Conservation (phyloP, 2,113 vertebrate species). For the Etheostoma cragini region DNA sequence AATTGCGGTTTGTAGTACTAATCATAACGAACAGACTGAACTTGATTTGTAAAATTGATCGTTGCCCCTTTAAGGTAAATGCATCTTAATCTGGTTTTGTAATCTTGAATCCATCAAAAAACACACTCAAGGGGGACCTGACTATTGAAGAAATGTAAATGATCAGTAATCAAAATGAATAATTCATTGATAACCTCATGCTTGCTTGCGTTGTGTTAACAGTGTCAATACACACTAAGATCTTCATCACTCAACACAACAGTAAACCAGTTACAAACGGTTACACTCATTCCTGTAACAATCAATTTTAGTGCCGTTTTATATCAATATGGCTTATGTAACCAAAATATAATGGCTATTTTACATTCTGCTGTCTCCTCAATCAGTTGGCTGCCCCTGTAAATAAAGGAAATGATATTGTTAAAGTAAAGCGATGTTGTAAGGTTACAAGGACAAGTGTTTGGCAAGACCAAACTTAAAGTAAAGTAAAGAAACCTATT, state of each 20-base stretch:
- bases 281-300: background rate
- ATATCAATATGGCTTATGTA: conserved; percentile 1
- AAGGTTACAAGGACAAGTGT: background rate
- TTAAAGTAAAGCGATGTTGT: conserved; percentile 10
- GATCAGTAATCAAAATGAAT: background rate
- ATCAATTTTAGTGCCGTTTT: background rate
- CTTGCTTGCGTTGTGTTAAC: background rate
- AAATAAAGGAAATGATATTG: conserved; percentile 32
- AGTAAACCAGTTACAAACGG: background rate
- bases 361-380: background rate
- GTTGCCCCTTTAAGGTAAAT: background rate
- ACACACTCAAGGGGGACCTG: background rate
- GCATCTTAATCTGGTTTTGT: background rate
- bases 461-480: conserved; percentile 7
- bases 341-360: conserved; percentile 11
- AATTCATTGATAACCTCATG: too few species aligned
- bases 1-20: too few species aligned
- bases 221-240: background rate
- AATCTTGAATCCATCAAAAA: background rate
- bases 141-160: background rate
- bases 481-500: conserved; percentile 49
- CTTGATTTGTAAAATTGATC: background rate
- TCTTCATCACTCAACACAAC: background rate
- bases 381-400: conserved; percentile 25
- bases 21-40: background rate